Evolutionary conservation across 2,888 invertebrate species (phyloP), one percentile per base, ranked within the genome.

Genomic region (Venustoraphidia nigricollis): DNA sequence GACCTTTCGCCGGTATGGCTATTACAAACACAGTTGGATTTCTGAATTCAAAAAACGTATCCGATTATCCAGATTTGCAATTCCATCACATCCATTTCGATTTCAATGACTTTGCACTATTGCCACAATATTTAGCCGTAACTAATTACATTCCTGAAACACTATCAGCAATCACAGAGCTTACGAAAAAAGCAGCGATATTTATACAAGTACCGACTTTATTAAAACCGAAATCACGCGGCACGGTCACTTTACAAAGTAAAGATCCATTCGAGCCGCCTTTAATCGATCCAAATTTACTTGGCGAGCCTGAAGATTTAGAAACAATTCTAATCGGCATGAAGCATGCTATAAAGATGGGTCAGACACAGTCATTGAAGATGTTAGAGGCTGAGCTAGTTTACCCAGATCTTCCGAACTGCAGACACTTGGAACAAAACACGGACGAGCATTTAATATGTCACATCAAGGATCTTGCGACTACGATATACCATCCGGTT

Each of bases 401-500:
- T 10, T 53, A 64, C 2, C 52, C 68, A 2, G 54, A 61, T 8
- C 56, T 71, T n/a, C 54, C 59, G 9, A 59, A 58, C 13, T 74
- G 73, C 53, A 56, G 53, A 2, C 51, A 59, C 37, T 54, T 61
- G 39, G 52, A 54, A n/a, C 62, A 60, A 45, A 56, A 61, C 40
- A 59, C 66, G 2, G 66, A 71, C 41, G 60, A 59, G 0, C 80
- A 76, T 59, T 75, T 77, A 74, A 64, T 65, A 52, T 81, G 81
- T 57, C 70, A 75, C 38, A 68, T 75, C 8, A 65, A 68, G 11
- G 66, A 74, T 51, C 67, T 75, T 61, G 69, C 68, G 8, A 65
- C 70, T 1, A 73, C 76, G 1, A 59, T 75, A 34, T 83, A 80
- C 62, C 84, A 86, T 60, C 78, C 81, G 1, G 76, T 76, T 1